A percentile compares a stretch with the other conserved stretches of the same genome.
Conservation (phyloP, 2,888 invertebrate genomes). For the Graphium colonna region DNA sequence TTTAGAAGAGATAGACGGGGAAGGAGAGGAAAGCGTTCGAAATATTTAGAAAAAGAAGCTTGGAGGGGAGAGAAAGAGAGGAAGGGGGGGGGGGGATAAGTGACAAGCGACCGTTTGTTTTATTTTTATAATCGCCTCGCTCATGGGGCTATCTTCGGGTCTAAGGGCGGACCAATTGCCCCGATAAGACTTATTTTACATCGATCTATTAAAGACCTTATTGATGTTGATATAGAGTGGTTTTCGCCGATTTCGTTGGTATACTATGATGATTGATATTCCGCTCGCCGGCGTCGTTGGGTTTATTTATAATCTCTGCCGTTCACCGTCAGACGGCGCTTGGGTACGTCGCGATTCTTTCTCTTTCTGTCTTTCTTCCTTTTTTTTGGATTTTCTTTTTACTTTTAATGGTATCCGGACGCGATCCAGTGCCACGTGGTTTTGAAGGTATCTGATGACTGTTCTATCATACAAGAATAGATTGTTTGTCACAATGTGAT, state of each 20-base stretch:
- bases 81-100: not conserved
- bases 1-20: too few species aligned
- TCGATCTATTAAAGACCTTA: not conserved
- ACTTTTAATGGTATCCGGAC: too few species aligned
- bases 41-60: too few species aligned
- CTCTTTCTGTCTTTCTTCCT: not conserved
- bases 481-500: too few species aligned
- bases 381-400: too few species aligned
- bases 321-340: slow-evolving; percentile 10
- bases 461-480: too few species aligned
- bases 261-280: too few species aligned
- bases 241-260: not conserved
- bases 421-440: too few species aligned
- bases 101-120: slow-evolving; percentile 14
- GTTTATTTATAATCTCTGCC: slow-evolving; percentile 18
- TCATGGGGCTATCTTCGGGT: slow-evolving; percentile 9
- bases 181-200: not conserved
- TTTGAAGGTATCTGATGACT: too few species aligned
- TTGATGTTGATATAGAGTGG: not conserved
- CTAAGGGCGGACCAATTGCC: slow-evolving; percentile 26
- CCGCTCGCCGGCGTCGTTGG: not conserved
- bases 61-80: too few species aligned
- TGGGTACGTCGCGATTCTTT: not conserved
- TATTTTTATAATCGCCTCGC: slow-evolving; percentile 18
- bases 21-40: too few species aligned